phyloP scores from a whole-genome alignment of 2,888 invertebrate genomes.

The Orchesellides sinensis region DNA sequence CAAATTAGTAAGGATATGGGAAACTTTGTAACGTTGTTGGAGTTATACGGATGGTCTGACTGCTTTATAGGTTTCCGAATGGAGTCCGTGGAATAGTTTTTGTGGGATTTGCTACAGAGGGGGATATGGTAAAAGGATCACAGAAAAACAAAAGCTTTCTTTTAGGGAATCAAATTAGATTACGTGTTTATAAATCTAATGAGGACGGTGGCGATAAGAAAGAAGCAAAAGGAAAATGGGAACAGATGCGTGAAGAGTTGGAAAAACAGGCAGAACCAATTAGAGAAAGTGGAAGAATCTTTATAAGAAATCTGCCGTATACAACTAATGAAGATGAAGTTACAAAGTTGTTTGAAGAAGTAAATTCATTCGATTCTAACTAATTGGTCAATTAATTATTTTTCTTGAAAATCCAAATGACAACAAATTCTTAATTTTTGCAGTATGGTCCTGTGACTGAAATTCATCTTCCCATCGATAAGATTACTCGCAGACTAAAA shows the following conservation, averaged over 20 bases:
- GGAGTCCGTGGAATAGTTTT: slow-evolving; percentile 91
- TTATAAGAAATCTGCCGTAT: slow-evolving; percentile 93
- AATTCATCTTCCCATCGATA: slow-evolving; percentile 92
- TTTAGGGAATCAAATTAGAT: slow-evolving; percentile 81
- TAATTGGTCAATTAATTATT: background rate
- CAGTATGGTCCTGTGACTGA: slow-evolving; percentile 87
- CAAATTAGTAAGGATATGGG: background rate
- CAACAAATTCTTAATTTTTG: background rate
- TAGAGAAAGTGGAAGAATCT: slow-evolving; percentile 94
- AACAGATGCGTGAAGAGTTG: slow-evolving; percentile 81
- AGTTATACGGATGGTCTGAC: background rate
- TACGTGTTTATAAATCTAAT: slow-evolving; percentile 67
- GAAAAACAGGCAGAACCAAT: slow-evolving; percentile 85
- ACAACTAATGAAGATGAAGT: slow-evolving; percentile 91
- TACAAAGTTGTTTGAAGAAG: slow-evolving; percentile 85
- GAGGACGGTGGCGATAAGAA: slow-evolving; percentile 78
- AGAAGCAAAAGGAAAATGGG: slow-evolving; percentile 80
- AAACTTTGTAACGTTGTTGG: background rate
- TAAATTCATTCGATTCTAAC: slow-evolving; percentile 24
- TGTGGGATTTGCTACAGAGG: slow-evolving; percentile 92
- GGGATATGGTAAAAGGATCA: slow-evolving; percentile 87
- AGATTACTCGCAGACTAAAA: slow-evolving; percentile 82
- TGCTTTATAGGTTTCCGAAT: slow-evolving; percentile 80
- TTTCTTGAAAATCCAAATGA: background rate
- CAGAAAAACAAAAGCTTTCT: slow-evolving; percentile 91